Evolutionary conservation across 2,888 invertebrate genomes (phyloP), one percentile per base, ranked within the genome.

Genomic region (Yponomeuta plumbellus): DNA sequence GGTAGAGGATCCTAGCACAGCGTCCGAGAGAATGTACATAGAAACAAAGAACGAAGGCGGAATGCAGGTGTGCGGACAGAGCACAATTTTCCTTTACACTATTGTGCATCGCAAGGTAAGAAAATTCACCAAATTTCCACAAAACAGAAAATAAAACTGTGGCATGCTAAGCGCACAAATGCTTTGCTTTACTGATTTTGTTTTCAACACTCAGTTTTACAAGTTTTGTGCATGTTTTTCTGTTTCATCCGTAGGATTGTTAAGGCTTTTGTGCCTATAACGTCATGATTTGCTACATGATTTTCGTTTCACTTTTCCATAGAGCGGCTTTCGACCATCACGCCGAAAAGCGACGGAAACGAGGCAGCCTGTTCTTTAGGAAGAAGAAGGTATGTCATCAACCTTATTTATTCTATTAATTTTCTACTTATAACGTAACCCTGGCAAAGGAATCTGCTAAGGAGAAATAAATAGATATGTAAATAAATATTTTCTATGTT

Each of bases 361-460:
- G 97, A 65, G 97, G 97, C 66, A 97, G 97, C 72, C 88, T 97
- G 68, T 97, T 97, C 92, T 97, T 97, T 82, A 94, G 97, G 72
- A 97, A 97, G 88, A 97, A 97, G 86, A 97, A 97, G 93, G 97
- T 91, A 71, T 20, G 64, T 58, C 13, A 17, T 52, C 5, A 34
- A 17, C 13, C 13, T 13, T 52, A 52, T 52, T 39, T 26, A 26
- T 26, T 26, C 2, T 5, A 26, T 26, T 26, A 26, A 26, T 26
- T 26, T 34, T 8, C 34, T 34, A 34, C 34, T 34, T 8, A 34
- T 34, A 2, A 2, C 8, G 8, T 34, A 34, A 34, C 1, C 0
- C 34, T 34, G 34, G 26, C 2, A n/a, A n/a, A n/a, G n/a, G n/a
- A n/a, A n/a, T n/a, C n/a, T n/a, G n/a, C n/a, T n/a, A n/a, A n/a